Evolutionary conservation across 2,888 invertebrate genomes (phyloP).

Genomic region (Gandaritis pyraliata): DNA sequence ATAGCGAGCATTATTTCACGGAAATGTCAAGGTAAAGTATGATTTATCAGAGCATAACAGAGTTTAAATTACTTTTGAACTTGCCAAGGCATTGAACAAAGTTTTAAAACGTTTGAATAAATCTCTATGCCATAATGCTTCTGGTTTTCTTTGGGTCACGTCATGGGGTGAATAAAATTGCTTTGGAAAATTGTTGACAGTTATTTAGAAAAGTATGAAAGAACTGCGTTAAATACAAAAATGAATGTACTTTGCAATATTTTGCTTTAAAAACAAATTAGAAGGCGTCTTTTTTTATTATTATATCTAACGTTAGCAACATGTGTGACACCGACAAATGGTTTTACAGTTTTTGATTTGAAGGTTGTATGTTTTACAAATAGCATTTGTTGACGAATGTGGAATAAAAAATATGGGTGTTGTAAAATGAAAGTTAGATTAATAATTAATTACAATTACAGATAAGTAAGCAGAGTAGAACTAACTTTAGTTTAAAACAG

Average conservation of each 20-base stretch:
- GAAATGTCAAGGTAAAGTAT: conserved; percentile 24
- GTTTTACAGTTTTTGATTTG: no score
- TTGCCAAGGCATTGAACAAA: conserved; percentile 22
- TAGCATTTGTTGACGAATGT: no score
- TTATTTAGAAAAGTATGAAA: conserved; percentile 14
- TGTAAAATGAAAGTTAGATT: no score
- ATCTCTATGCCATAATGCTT: conserved; percentile 23
- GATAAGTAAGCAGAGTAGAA: conserved; percentile 2
- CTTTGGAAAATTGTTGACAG: conserved; percentile 25
- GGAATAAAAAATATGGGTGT: no score
- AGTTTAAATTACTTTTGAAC: conserved; percentile 35
- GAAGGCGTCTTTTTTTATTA: no score
- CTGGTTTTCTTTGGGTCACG: conserved; percentile 22
- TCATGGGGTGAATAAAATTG: conserved; percentile 22
- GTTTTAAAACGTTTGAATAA: conserved; percentile 34
- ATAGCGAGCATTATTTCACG: conserved; percentile 10
- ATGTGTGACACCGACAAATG: no score
- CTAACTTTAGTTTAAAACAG: background rate
- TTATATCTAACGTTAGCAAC: no score
- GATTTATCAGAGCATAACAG: conserved; percentile 31
- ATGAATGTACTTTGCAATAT: no score
- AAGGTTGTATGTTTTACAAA: no score
- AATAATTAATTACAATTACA: background rate
- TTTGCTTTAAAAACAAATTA: no score
- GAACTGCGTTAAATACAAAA: background rate